Evolutionary conservation across 2,888 invertebrate genomes (phyloP).

Genomic region (Phasia obesa): DNA sequence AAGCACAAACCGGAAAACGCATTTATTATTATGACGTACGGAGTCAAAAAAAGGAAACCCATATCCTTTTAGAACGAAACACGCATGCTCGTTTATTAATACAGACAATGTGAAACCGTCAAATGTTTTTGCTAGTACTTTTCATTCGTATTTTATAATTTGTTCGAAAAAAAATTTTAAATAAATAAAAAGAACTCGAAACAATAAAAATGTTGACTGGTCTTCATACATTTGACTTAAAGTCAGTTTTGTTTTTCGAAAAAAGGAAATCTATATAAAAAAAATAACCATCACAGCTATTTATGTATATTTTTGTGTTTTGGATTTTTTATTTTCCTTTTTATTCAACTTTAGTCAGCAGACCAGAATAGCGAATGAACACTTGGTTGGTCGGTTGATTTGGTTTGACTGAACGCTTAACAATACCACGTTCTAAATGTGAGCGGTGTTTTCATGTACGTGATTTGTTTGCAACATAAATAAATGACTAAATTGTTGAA

Average conservation of each 20-base stretch:
- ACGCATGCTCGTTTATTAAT: background rate
- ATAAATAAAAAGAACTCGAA: background rate
- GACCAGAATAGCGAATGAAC: slow-evolving; percentile 1
- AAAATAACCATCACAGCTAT: slow-evolving; percentile 27
- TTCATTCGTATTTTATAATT: no score
- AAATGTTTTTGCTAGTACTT: no score
- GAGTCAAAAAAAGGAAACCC: slow-evolving; percentile 51
- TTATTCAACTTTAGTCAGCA: background rate
- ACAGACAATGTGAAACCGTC: background rate
- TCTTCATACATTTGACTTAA: slow-evolving; percentile 66
- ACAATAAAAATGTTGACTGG: slow-evolving; percentile 50
- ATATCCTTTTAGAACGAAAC: slow-evolving; percentile 55
- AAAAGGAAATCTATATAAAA: slow-evolving; percentile 42
- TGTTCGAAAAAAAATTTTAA: background rate
- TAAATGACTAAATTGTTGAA: slow-evolving; percentile 40
- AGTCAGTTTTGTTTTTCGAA: slow-evolving; percentile 36
- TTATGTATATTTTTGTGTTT: background rate
- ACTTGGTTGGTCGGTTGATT: background rate
- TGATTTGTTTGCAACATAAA: slow-evolving; percentile 67
- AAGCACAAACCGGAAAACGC: slow-evolving; percentile 61
- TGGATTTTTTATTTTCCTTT: background rate
- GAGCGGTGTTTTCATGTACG: slow-evolving; percentile 70
- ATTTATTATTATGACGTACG: slow-evolving; percentile 41
- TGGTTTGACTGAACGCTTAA: slow-evolving; percentile 43
- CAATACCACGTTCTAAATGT: slow-evolving; percentile 69